Conservation (phyloP, 1,140 invertebrate genomes). For the Trachymyrmex cornetzi region DNA sequence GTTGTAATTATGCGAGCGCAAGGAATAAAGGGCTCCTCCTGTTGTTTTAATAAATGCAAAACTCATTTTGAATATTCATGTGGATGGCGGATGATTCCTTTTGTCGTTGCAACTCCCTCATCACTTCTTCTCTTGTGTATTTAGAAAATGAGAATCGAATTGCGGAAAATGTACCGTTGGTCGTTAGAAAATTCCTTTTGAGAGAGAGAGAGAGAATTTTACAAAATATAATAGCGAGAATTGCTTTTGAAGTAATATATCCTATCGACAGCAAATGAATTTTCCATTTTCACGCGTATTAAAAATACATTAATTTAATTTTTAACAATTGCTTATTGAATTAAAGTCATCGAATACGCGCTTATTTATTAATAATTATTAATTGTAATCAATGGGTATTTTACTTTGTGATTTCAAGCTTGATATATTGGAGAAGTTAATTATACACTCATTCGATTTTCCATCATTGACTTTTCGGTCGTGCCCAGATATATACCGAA, state of each 20-base stretch:
- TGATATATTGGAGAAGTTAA: constrained; percentile 1
- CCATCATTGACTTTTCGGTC: not conserved
- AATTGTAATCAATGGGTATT: not conserved
- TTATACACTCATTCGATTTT: constrained; percentile 6
- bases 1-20: constrained; percentile 82
- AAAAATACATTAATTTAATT: constrained; percentile 1
- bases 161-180: constrained; percentile 29
- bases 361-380: constrained; percentile 13
- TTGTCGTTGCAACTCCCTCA: constrained; percentile 78
- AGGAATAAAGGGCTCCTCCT: constrained; percentile 81
- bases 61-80: constrained; percentile 84
- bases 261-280: not conserved
- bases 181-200: constrained; percentile 16
- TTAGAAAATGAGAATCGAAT: constrained; percentile 58
- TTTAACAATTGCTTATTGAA: not conserved
- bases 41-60: constrained; percentile 86
- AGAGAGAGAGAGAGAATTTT: not conserved
- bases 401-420: not conserved
- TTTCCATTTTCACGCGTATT: not conserved
- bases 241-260: not conserved
- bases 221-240: not conserved
- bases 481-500: constrained; percentile 14
- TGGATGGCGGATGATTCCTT: constrained; percentile 81
- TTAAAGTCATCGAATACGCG: not conserved
- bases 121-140: constrained; percentile 21